Conservation (phyloP, 2,888 invertebrate genomes). For the Oligia fasciuncula region DNA sequence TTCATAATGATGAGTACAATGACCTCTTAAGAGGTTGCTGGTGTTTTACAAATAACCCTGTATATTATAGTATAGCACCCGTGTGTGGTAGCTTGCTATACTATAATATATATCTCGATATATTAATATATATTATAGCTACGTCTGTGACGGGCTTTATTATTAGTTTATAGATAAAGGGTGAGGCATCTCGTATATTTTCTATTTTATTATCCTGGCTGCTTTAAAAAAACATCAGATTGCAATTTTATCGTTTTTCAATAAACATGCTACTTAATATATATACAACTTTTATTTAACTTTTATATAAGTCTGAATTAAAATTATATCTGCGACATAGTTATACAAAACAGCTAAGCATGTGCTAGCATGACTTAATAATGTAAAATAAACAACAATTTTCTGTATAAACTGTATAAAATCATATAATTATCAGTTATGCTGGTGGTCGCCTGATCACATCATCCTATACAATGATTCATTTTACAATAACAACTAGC, state of each 20-base stretch:
- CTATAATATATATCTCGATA: no score
- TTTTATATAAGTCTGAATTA: background rate
- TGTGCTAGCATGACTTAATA: background rate
- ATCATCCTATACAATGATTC: slow-evolving; percentile 44
- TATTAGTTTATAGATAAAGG: no score
- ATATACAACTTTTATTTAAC: no score
- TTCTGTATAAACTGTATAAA: background rate
- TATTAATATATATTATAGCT: no score
- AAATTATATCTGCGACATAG: slow-evolving; percentile 10
- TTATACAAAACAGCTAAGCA: background rate
- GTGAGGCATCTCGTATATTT: background rate
- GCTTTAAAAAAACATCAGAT: background rate
- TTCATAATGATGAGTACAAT: no score
- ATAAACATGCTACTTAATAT: background rate
- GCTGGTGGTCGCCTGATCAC: slow-evolving; percentile 16
- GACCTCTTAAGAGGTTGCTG: no score
- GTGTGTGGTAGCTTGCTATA: no score
- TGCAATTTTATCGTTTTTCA: slow-evolving; percentile 14
- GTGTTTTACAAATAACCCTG: no score
- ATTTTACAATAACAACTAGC: slow-evolving; percentile 21
- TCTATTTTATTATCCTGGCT: background rate
- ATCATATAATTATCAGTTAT: slow-evolving; percentile 28
- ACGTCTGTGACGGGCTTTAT: no score
- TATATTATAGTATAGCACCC: no score
- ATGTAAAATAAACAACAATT: slow-evolving; percentile 18